Percentiles rank a stretch among this genome's conserved stretches.
Conservation (phyloP, 2,888 invertebrate species). For the Lutraria lutraria region DNA sequence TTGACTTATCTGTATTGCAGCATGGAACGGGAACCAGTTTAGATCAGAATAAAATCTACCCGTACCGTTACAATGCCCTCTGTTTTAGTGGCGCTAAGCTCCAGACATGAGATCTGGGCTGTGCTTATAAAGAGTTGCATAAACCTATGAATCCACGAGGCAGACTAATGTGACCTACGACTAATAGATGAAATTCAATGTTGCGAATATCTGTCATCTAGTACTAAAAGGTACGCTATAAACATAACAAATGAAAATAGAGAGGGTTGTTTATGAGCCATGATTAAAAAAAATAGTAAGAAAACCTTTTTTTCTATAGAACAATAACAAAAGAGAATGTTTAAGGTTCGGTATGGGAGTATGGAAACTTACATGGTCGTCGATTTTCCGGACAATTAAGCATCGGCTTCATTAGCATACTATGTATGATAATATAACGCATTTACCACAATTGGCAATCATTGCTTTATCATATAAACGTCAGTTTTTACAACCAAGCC, state of each 20-base stretch:
- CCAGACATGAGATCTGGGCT: too few relatives aligned
- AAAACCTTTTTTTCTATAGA: neutral
- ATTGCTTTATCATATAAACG: conserved; percentile 26
- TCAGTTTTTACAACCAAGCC: conserved; percentile 16
- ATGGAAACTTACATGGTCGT: neutral
- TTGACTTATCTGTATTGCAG: too few relatives aligned
- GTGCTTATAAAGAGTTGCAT: too few relatives aligned
- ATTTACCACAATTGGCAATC: conserved; percentile 31
- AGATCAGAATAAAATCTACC: too few relatives aligned
- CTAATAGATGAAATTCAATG: neutral
- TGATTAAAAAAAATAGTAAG: neutral
- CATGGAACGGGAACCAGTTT: too few relatives aligned
- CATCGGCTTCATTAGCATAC: conserved; percentile 33
- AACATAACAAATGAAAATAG: neutral
- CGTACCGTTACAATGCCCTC: too few relatives aligned
- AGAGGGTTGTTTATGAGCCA: neutral
- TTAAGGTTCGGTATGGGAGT: neutral
- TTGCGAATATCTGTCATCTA: neutral
- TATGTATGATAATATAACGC: conserved; percentile 34
- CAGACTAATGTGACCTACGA: too few relatives aligned
- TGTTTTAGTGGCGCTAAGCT: too few relatives aligned
- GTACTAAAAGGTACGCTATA: neutral
- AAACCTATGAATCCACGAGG: too few relatives aligned
- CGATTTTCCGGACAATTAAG: conserved; percentile 46
- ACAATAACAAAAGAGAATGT: neutral